Evolutionary conservation across 2,797 vertebrate species (phyloP).

Genomic region (Tamandua tetradactyla): DNA sequence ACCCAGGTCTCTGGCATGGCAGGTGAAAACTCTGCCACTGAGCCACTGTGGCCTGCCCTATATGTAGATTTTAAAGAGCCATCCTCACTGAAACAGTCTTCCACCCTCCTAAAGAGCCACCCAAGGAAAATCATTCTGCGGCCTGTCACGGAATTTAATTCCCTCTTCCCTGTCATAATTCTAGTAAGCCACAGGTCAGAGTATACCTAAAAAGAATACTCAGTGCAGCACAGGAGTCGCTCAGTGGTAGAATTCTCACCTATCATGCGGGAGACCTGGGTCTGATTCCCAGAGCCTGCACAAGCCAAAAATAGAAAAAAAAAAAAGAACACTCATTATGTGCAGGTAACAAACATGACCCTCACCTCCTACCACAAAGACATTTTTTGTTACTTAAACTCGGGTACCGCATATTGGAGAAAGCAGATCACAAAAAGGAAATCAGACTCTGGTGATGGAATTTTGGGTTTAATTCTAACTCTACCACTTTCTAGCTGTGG

Average conservation of each 20-base stretch:
- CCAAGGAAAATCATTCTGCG: not conserved
- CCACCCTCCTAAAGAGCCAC: not conserved
- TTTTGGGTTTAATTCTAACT: constrained; percentile 3
- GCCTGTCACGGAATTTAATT: not conserved
- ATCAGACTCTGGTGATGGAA: not conserved
- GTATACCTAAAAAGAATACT: not conserved
- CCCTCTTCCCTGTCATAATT: not conserved
- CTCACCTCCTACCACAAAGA: not conserved
- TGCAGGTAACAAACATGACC: not conserved
- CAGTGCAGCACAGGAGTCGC: too few relatives aligned
- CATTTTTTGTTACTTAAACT: not conserved
- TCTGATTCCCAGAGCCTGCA: too few relatives aligned
- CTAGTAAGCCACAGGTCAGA: not conserved
- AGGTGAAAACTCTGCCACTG: too few relatives aligned
- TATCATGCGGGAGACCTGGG: too few relatives aligned
- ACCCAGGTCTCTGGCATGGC: too few relatives aligned
- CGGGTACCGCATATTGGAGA: not conserved
- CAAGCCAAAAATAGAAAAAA: too few relatives aligned
- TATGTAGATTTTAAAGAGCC: not conserved
- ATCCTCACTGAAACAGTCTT: not conserved
- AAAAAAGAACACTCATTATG: not conserved
- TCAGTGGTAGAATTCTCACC: too few relatives aligned
- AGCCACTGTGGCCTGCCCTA: too few relatives aligned
- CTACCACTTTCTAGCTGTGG: not conserved
- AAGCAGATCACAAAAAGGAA: not conserved